Evolutionary conservation across 2,113 vertebrate genomes (phyloP).

Genomic region (Acrocephalus arundinaceus): DNA sequence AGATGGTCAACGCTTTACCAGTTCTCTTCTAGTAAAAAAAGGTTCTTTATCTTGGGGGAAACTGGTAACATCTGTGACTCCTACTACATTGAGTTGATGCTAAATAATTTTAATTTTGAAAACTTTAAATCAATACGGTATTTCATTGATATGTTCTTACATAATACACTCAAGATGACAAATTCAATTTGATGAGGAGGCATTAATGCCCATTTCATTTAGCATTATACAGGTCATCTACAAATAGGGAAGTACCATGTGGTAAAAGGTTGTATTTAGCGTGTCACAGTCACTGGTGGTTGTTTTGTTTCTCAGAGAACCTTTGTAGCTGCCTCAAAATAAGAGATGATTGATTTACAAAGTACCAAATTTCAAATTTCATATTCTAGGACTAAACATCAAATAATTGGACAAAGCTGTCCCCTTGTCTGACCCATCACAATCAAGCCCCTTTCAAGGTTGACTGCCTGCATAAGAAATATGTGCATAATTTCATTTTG

Average conservation of each 20-base stretch:
- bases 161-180: constrained; percentile 50
- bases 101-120: constrained; percentile 58
- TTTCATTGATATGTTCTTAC: constrained; percentile 46
- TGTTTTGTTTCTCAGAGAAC: constrained; percentile 37
- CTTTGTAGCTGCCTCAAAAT: constrained; percentile 55
- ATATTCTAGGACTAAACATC: constrained; percentile 87
- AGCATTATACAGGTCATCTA: constrained; percentile 29
- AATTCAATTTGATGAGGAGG: constrained; percentile 48
- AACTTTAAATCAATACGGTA: constrained; percentile 41
- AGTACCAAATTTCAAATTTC: constrained; percentile 89
- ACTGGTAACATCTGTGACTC: not conserved
- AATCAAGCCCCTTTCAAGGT: constrained; percentile 84
- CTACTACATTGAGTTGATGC: not conserved
- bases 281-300: constrained; percentile 28
- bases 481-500: constrained; percentile 96
- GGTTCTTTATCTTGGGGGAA: not conserved
- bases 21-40: not conserved
- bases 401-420: constrained; percentile 86
- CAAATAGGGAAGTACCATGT: constrained; percentile 17
- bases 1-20: not conserved
- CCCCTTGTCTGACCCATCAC: constrained; percentile 86
- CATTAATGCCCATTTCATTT: constrained; percentile 44
- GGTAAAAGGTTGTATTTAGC: constrained; percentile 57
- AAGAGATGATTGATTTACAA: constrained; percentile 86
- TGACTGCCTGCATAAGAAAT: constrained; percentile 87